A percentile compares a stretch with the other conserved stretches of the same genome.
Conservation (phyloP, 2,888 invertebrate species). For the Rhagonycha lutea region DNA sequence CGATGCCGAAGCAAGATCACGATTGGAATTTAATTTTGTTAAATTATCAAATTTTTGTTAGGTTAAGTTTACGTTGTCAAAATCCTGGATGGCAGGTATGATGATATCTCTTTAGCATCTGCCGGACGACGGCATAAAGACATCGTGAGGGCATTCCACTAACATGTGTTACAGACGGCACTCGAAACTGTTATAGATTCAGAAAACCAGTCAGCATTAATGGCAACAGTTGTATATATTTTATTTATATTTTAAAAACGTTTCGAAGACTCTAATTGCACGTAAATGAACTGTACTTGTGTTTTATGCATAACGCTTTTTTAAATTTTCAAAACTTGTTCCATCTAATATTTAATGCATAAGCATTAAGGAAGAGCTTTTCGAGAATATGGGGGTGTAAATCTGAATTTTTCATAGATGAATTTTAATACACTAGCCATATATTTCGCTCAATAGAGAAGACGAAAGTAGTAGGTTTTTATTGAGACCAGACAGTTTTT, state of each 20-base stretch:
- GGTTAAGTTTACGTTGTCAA: background rate
- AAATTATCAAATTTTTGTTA: background rate
- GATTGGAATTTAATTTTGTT: conserved; percentile 15
- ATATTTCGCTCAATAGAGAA: conserved; percentile 15
- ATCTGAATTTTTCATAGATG: conserved; percentile 33
- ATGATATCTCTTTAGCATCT: conserved; percentile 55
- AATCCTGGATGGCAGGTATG: background rate
- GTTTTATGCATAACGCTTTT: background rate
- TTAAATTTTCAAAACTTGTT: conserved; percentile 21
- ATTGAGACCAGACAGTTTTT: background rate
- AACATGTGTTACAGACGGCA: conserved; percentile 45
- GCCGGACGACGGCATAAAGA: conserved; percentile 46
- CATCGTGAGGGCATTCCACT: conserved; percentile 47
- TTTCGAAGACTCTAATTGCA: background rate
- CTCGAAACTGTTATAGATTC: conserved; percentile 14
- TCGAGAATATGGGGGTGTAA: conserved; percentile 23
- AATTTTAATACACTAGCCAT: conserved; percentile 21
- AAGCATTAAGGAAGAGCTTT: conserved; percentile 29
- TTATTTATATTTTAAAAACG: background rate
- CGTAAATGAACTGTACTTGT: background rate
- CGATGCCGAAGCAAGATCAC: conserved; percentile 34
- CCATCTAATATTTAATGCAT: conserved; percentile 30
- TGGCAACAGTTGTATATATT: background rate
- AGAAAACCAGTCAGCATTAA: conserved; percentile 7
- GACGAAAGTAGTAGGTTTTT: background rate